Base-by-base conservation (phyloP, 2,113 vertebrate species). In the Dendropsophus ebraccatus region DNA sequence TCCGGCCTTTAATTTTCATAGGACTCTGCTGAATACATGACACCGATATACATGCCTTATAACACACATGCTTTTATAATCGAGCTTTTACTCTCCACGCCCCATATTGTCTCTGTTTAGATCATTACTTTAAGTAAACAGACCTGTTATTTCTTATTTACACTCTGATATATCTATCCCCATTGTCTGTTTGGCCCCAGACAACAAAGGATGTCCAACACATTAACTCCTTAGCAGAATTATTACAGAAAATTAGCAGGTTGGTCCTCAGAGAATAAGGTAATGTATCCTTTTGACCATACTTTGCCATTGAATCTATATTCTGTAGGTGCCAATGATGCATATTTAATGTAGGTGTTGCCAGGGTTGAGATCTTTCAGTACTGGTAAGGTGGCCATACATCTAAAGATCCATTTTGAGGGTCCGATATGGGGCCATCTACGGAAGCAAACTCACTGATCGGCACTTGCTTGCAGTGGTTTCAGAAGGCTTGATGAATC, bases 61-160 rank as follows among this genome's bases (percentile, higher is more conserved):
- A 28, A 62, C 65, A 67, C 65, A 67, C 65, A 67, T 67, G 65
- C 65, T 67, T 67, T 67, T 67, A 32, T 35, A 5, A 67, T 67
- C 30, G 5, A 35, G 65, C 30, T 35, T 0, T 30, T 17, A 14
- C 65, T 19, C n/a, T 32, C 30, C 65, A 67, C 65, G 14, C 25
- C 25, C 60, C 25, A 14, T 30, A 25, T 16, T 30, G 25, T 30
- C 60, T 67, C 65, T 35, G 30, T 67, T 67, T 67, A 35, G 62
- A 69, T 19, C 16, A 37, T 69, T 69, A 37, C 25, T 19, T 16
- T 52, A 19, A 84, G 72, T 60, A 72, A 84, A 72, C 70, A 76
- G 82, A 30, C 35, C 16, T 41, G 54, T 25, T 60, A n/a, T 37
- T 41, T 23, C 82, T 84, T 28, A 28, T 62, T 84, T 35, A 76